A percentile compares a stretch with the other conserved stretches of the same genome.
Evolutionary conservation across 1,140 invertebrate species (phyloP).

Genomic region (Drosophila equinoxialis): DNA sequence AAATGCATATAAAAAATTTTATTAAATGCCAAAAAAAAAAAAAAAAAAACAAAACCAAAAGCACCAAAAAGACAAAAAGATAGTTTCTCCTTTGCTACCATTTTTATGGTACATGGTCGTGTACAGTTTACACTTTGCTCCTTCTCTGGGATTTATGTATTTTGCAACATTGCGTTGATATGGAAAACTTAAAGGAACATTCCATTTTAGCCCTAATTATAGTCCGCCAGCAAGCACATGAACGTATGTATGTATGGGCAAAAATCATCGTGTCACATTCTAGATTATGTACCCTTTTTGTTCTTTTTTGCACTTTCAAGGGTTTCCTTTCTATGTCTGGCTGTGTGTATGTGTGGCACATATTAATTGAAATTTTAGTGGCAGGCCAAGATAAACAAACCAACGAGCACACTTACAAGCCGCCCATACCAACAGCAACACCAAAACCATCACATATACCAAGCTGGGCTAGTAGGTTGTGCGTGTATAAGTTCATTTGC

Average conservation of each 20-base stretch:
- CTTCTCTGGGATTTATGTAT: background rate
- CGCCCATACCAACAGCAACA: background rate
- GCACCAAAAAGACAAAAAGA: too few species aligned
- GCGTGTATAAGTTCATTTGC: slow-evolving; percentile 1
- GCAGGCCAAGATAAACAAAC: slow-evolving; percentile 34
- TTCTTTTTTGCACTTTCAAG: slow-evolving; percentile 3
- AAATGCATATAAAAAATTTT: too few species aligned
- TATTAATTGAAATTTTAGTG: slow-evolving; percentile 67
- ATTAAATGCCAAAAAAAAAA: too few species aligned
- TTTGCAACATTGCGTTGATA: background rate
- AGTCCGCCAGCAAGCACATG: background rate
- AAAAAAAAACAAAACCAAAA: too few species aligned
- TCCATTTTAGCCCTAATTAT: slow-evolving; percentile 1
- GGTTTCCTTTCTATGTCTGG: background rate
- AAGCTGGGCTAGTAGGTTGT: too few species aligned
- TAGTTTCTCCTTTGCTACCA: too few species aligned
- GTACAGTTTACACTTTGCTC: too few species aligned
- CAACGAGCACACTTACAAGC: background rate
- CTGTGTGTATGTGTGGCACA: slow-evolving; percentile 27
- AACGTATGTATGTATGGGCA: background rate
- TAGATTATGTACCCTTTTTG: background rate
- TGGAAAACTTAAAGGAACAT: background rate
- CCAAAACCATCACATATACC: background rate
- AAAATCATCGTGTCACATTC: slow-evolving; percentile 7
- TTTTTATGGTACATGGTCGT: too few species aligned